Evolutionary conservation across 2,797 vertebrate species (phyloP).

Genomic region (Paguma larvata): DNA sequence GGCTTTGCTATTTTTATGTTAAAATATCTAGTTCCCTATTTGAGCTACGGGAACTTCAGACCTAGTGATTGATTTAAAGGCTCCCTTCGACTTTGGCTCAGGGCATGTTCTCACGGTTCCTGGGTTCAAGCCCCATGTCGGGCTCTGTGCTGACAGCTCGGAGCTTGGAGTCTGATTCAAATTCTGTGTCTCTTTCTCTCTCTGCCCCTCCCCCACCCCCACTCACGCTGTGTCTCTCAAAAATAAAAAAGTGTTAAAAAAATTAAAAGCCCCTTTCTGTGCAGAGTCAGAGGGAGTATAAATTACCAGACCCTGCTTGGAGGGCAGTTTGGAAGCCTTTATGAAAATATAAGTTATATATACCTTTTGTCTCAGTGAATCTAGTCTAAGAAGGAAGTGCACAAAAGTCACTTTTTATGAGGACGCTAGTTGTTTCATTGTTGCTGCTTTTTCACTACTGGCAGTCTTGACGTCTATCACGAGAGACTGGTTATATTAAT

Average conservation of each 20-base stretch:
- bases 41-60: slow-evolving; percentile 45
- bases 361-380: slow-evolving; percentile 37
- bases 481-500: slow-evolving; percentile 39
- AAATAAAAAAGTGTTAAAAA: too few relatives aligned
- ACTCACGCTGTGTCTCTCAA: too few relatives aligned
- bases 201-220: too few relatives aligned
- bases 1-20: slow-evolving; percentile 46
- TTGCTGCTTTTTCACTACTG: slow-evolving; percentile 30
- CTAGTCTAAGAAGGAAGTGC: slow-evolving; percentile 41
- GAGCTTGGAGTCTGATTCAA: too few relatives aligned
- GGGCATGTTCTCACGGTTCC: too few relatives aligned
- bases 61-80: slow-evolving; percentile 28
- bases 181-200: too few relatives aligned
- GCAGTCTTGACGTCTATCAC: slow-evolving; percentile 6
- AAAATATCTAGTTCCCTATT: slow-evolving; percentile 45
- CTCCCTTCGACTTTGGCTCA: neutral
- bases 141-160: too few relatives aligned
- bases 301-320: slow-evolving; percentile 18
- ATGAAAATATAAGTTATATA: slow-evolving; percentile 46
- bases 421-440: neutral
- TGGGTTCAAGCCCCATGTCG: too few relatives aligned
- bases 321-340: slow-evolving; percentile 15
- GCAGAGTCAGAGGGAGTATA: slow-evolving; percentile 27
- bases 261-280: neutral
- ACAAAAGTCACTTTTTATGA: slow-evolving; percentile 1